phyloP scores from a whole-genome alignment of 2,113 vertebrate genomes.

The Aegotheles bennettii region DNA sequence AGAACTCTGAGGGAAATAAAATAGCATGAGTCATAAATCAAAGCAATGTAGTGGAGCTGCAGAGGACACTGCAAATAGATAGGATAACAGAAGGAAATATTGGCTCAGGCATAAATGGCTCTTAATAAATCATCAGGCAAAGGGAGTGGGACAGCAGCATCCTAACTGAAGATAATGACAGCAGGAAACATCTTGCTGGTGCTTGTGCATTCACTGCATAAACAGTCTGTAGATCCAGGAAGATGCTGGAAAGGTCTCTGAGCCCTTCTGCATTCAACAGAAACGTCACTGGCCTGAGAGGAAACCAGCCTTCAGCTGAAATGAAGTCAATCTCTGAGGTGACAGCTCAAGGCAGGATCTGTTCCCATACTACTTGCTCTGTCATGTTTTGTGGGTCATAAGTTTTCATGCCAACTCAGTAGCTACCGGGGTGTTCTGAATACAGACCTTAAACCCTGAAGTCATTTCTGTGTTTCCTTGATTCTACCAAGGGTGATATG shows the following conservation, averaged over 20 bases:
- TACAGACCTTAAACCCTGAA: neutral
- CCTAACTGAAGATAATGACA: neutral
- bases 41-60: neutral
- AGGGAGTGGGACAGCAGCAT: neutral
- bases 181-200: neutral
- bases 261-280: neutral
- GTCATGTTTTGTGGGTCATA: neutral
- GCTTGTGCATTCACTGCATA: neutral
- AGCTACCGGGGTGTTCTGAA: neutral
- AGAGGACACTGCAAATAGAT: slow-evolving; percentile 43
- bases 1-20: slow-evolving; percentile 37
- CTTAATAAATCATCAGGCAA: slow-evolving; percentile 62
- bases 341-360: neutral
- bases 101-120: slow-evolving; percentile 52
- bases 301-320: neutral
- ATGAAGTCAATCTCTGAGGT: neutral
- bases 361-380: neutral
- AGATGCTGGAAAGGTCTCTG: neutral
- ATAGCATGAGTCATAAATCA: slow-evolving; percentile 55
- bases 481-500: neutral
- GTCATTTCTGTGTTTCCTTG: neutral
- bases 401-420: neutral
- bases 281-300: neutral
- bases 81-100: slow-evolving; percentile 63
- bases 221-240: neutral